These are phyloP conservation scores for Crotalus tigris DNA, from an alignment of 2,113 vertebrate species.

Conservation along the genomic window DNA sequence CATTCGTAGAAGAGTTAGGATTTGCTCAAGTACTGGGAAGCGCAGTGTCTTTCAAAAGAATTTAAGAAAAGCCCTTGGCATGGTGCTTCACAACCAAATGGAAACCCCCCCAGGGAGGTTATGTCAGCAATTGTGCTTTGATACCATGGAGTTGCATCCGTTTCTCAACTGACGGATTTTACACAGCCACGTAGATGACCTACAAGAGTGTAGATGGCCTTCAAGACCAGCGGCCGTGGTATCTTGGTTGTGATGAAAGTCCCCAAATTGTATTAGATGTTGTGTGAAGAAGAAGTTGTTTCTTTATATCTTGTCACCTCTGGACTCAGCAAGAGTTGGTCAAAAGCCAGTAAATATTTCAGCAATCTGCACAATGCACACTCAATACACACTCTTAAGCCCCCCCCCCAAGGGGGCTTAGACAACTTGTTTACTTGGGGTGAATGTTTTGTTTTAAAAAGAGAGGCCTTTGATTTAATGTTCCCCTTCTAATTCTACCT, in stretches of 20 bases:
- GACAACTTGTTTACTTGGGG: not conserved
- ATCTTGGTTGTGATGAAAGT: not conserved
- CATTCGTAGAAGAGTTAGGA: not conserved
- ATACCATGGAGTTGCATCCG: not conserved
- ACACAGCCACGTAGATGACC: not conserved
- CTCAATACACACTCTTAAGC: not conserved
- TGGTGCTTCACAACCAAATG: not conserved
- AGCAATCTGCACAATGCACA: not conserved
- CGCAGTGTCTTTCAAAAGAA: not conserved
- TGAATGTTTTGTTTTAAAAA: not conserved
- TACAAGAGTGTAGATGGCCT: not conserved
- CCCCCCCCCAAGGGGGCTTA: not conserved
- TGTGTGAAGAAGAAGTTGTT: not conserved
- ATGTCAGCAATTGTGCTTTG: not conserved
- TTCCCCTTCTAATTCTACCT: not conserved
- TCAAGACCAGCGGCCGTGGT: not conserved
- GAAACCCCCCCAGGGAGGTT: not conserved
- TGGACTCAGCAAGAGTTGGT: not conserved
- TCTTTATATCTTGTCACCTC: not conserved
- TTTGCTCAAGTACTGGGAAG: not conserved
- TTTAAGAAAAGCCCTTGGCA: not conserved
- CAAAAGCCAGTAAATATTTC: not conserved
- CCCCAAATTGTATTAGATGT: not conserved
- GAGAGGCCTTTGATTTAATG: not conserved
- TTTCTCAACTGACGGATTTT: not conserved